Conservation (phyloP, 2,888 invertebrate species). For the Lasioglossum leucozonium region DNA sequence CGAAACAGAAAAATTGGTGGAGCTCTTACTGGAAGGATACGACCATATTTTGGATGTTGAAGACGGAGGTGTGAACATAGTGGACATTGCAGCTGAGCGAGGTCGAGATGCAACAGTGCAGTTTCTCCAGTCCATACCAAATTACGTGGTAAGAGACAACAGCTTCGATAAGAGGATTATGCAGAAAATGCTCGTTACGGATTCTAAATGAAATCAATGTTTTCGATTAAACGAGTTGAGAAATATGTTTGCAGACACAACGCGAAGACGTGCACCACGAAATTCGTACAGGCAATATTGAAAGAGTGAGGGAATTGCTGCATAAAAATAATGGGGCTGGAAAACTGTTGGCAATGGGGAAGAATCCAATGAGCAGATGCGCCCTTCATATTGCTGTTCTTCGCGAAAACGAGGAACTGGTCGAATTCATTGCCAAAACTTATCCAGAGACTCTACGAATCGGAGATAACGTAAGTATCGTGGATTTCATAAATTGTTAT, state of each 20-base stretch:
- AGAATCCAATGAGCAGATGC: conserved; percentile 90
- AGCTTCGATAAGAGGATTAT: background rate
- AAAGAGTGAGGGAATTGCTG: conserved; percentile 86
- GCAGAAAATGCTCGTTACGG: background rate
- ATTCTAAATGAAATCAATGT: background rate
- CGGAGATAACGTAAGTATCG: conserved; percentile 92
- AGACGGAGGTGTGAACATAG: conserved; percentile 89
- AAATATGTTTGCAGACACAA: conserved; percentile 86
- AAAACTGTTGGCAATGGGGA: conserved; percentile 86
- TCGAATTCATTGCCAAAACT: conserved; percentile 90
- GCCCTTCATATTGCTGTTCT: conserved; percentile 95
- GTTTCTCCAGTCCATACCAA: conserved; percentile 90
- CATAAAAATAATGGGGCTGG: conserved; percentile 86
- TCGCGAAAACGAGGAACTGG: conserved; percentile 92
- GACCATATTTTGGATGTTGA: conserved; percentile 93
- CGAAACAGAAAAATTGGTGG: conserved; percentile 88
- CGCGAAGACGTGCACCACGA: conserved; percentile 92
- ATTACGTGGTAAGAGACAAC: conserved; percentile 88
- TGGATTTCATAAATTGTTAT: background rate
- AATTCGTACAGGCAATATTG: conserved; percentile 88
- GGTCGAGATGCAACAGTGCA: conserved; percentile 89
- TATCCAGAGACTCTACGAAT: conserved; percentile 91
- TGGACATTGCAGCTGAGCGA: conserved; percentile 89
- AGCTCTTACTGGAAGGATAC: conserved; percentile 92
- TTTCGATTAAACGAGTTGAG: background rate